phyloP scores from a whole-genome alignment of 2,797 vertebrate genomes.

The Darevskia mixta region DNA sequence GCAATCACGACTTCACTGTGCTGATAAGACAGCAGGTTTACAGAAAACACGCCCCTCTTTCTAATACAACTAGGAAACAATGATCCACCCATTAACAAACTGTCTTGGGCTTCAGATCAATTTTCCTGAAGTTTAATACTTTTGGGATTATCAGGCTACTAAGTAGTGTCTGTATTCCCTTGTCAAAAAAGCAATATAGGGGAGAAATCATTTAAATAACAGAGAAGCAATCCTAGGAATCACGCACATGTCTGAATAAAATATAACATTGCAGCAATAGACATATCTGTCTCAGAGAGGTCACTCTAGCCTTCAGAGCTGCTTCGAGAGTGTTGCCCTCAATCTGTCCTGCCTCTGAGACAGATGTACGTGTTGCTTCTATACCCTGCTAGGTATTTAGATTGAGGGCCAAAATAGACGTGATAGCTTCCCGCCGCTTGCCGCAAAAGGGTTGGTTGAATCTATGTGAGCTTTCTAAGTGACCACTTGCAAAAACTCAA shows the following conservation, averaged over 20 bases:
- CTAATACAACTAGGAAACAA: not conserved
- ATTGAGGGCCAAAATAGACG: not conserved
- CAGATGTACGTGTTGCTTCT: not conserved
- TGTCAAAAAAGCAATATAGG: not conserved
- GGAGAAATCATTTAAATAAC: not conserved
- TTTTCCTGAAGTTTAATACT: not conserved
- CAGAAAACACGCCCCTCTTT: not conserved
- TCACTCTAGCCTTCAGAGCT: not conserved
- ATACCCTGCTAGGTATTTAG: not conserved
- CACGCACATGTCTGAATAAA: not conserved
- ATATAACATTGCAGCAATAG: not conserved
- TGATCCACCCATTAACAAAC: not conserved
- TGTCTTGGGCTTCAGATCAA: not conserved
- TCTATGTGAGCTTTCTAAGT: not conserved
- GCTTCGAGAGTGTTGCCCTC: not conserved
- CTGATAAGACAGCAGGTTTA: not conserved
- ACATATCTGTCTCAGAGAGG: not conserved
- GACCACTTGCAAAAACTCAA: not conserved
- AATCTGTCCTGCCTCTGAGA: not conserved
- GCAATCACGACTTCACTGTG: not conserved
- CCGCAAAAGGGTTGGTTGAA: not conserved
- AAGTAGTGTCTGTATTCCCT: not conserved
- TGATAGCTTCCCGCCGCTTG: not conserved
- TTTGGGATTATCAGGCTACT: conserved; percentile 1
- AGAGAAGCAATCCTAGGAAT: not conserved